A percentile compares a stretch with the other conserved stretches of the same genome.
Evolutionary conservation across 2,797 vertebrate genomes (phyloP).

Genomic region (Poeciliopsis paucimaculata): DNA sequence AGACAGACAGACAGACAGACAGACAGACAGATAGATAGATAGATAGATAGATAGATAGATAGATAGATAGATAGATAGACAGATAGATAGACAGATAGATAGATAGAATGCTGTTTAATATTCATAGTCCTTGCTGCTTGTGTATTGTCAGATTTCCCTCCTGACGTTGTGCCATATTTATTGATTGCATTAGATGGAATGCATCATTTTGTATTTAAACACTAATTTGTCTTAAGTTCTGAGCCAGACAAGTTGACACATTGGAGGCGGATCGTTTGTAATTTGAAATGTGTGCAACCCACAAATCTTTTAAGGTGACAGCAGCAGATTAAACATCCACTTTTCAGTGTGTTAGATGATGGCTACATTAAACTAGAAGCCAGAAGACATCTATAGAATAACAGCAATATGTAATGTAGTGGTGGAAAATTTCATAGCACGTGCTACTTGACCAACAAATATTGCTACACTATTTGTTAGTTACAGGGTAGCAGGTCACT

Average conservation of each 20-base stretch:
- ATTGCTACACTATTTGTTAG: background rate
- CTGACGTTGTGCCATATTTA: constrained; percentile 29
- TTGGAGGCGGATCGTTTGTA: constrained; percentile 36
- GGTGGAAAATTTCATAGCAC: background rate
- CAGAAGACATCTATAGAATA: background rate
- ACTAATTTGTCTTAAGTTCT: constrained; percentile 44
- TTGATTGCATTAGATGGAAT: constrained; percentile 43
- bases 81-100: background rate
- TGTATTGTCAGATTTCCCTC: constrained; percentile 18
- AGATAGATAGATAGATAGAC: background rate
- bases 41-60: background rate
- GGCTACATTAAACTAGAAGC: constrained; percentile 1
- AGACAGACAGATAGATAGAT: constrained; percentile 3
- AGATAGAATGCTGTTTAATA: constrained; percentile 29
- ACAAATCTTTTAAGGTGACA: constrained; percentile 40
- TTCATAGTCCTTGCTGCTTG: constrained; percentile 18
- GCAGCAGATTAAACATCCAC: constrained; percentile 26
- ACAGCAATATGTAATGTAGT: background rate
- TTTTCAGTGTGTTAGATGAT: constrained; percentile 7
- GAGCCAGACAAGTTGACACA: constrained; percentile 33
- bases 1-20: too few relatives aligned
- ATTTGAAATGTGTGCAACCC: constrained; percentile 43
- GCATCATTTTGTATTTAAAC: constrained; percentile 43
- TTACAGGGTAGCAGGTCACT: background rate
- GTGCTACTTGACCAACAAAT: background rate